phyloP scores from a whole-genome alignment of 2,888 invertebrate genomes.

The Cantharis flavilabris region DNA sequence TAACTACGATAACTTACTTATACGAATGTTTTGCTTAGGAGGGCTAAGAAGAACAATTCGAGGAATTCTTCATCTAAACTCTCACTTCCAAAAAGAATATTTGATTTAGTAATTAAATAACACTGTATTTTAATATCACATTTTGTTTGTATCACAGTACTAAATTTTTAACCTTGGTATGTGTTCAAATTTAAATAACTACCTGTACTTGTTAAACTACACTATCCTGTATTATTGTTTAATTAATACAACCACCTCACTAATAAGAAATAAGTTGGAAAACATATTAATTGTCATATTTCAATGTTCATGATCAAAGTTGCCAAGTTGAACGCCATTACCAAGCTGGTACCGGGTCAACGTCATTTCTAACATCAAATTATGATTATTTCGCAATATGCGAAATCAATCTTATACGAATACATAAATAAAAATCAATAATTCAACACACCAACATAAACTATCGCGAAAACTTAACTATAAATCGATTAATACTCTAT shows the following conservation, averaged over 20 bases:
- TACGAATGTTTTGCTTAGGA: background rate
- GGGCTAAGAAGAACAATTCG: background rate
- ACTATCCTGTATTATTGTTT: background rate
- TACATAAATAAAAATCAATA: slow-evolving; percentile 16
- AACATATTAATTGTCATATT: slow-evolving; percentile 31
- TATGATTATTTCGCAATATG: slow-evolving; percentile 13
- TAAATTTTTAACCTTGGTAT: slow-evolving; percentile 24
- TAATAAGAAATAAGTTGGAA: slow-evolving; percentile 13
- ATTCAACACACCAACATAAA: slow-evolving; percentile 4
- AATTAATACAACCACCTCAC: slow-evolving; percentile 16
- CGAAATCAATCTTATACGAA: background rate
- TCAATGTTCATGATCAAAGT: slow-evolving; percentile 30
- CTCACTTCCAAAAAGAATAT: background rate
- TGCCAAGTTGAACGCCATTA: slow-evolving; percentile 44
- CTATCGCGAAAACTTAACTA: slow-evolving; percentile 13
- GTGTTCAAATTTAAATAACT: slow-evolving; percentile 9
- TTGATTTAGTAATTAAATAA: slow-evolving; percentile 15
- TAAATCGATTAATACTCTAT: slow-evolving; percentile 18
- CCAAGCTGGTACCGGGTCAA: slow-evolving; percentile 43
- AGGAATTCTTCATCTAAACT: background rate
- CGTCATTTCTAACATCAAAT: slow-evolving; percentile 40
- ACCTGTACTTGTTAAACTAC: slow-evolving; percentile 1
- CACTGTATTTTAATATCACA: slow-evolving; percentile 43
- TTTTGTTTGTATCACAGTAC: slow-evolving; percentile 49
- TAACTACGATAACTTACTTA: background rate